A percentile compares a stretch with the other conserved stretches of the same genome.
Evolutionary conservation across 2,888 invertebrate genomes (phyloP).

Genomic region (Patella pellucida): DNA sequence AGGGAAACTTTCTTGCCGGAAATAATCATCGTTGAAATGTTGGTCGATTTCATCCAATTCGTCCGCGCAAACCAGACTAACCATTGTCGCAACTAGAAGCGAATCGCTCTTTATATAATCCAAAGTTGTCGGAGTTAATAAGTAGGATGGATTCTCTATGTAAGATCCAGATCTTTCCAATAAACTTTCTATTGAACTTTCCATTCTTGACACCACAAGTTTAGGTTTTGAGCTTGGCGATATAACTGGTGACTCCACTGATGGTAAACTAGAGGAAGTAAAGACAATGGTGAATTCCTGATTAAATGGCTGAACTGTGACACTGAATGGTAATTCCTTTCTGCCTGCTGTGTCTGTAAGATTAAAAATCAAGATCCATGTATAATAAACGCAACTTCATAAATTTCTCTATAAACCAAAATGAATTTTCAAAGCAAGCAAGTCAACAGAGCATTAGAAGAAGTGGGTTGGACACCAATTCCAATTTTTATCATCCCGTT

Average conservation of each 20-base stretch:
- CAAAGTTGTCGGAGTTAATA: slow-evolving; percentile 59
- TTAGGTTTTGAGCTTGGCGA: background rate
- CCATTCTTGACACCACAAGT: slow-evolving; percentile 7
- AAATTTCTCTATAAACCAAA: too few relatives aligned
- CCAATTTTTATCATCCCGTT: too few relatives aligned
- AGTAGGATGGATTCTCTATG: slow-evolving; percentile 37
- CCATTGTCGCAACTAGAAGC: slow-evolving; percentile 63
- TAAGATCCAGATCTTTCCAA: slow-evolving; percentile 8
- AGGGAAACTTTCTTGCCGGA: slow-evolving; percentile 27
- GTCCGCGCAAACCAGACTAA: slow-evolving; percentile 62
- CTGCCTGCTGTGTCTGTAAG: slow-evolving; percentile 39
- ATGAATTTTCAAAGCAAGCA: too few relatives aligned
- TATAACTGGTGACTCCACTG: background rate
- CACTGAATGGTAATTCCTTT: slow-evolving; percentile 47
- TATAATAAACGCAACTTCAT: too few relatives aligned
- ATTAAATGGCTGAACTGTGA: slow-evolving; percentile 43
- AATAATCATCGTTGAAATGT: slow-evolving; percentile 53
- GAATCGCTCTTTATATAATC: slow-evolving; percentile 63
- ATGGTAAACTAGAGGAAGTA: slow-evolving; percentile 18
- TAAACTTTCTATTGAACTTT: slow-evolving; percentile 24
- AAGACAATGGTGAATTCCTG: slow-evolving; percentile 39
- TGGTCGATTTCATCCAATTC: slow-evolving; percentile 60
- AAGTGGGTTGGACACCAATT: too few relatives aligned
- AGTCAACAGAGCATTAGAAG: too few relatives aligned
- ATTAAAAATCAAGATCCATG: background rate